phyloP scores from a whole-genome alignment of 30 jellyfish, hydroid and myxozoan species.

The Catostylus mosaicus region DNA sequence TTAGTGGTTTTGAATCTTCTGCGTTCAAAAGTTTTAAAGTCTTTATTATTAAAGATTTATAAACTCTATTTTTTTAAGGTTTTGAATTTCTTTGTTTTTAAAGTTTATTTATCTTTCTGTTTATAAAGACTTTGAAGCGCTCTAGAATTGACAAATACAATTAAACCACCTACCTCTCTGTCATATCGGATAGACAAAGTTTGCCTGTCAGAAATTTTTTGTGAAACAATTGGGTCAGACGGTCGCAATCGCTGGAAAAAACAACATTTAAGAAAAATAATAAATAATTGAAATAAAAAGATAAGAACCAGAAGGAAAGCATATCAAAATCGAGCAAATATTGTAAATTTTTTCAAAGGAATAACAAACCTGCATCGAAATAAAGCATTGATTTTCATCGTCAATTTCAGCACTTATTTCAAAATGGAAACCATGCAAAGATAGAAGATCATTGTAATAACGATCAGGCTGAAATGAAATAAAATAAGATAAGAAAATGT shows the following conservation, averaged over 20 bases:
- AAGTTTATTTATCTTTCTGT: too few species aligned
- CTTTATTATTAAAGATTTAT: too few species aligned
- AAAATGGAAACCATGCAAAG: conserved; percentile 61
- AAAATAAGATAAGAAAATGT: too few species aligned
- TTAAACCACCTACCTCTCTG: conserved; percentile 45
- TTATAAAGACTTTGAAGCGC: too few species aligned
- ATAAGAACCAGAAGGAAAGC: not conserved
- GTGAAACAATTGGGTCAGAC: conserved; percentile 28
- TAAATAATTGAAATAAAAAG: not conserved
- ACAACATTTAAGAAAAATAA: not conserved
- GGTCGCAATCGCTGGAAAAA: conserved; percentile 55
- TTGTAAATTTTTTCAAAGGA: not conserved
- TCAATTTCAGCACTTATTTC: conserved; percentile 29
- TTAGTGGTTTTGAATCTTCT: too few species aligned
- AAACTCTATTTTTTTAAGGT: too few species aligned
- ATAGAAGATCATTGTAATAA: conserved; percentile 22
- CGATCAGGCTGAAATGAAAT: conserved; percentile 24
- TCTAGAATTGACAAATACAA: not conserved
- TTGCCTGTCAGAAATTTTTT: conserved; percentile 62
- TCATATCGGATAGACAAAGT: conserved; percentile 56
- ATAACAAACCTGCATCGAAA: conserved; percentile 57
- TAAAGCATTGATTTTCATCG: conserved; percentile 1
- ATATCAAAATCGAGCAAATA: too few species aligned
- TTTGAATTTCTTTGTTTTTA: too few species aligned
- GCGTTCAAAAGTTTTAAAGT: too few species aligned